Evolutionary conservation across 2,797 vertebrate genomes (phyloP), one percentile per base, ranked within the genome.

Genomic region (Menidia menidia): DNA sequence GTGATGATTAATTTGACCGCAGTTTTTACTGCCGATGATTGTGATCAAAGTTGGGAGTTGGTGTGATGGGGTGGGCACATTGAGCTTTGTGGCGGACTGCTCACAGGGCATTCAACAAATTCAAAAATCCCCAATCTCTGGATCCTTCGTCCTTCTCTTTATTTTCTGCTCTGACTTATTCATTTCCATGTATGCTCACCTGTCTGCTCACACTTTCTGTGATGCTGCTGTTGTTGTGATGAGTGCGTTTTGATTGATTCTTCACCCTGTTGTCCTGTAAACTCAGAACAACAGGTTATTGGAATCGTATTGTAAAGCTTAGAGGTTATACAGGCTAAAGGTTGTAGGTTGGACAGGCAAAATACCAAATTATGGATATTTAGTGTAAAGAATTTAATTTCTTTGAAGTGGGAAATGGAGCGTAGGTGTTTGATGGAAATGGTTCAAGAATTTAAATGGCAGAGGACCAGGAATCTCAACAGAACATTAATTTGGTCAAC

Each of bases 31-130:
- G 74, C 56, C 43, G 59, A 60, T 56, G 64, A 58, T 75, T 39
- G 65, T 81, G 78, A 65, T 58, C 78, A 64, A 10, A 13, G 25
- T 62, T 50, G 42, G 57, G 84, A 75, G 82, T 75, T 83, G 67
- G 88, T 84, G 87, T 57, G 87, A 87, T 84, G 78, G 85, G 87
- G 85, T 78, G 86, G 78, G 82, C 74, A 68, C 60, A 25, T 50
- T 54, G 61, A 87, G 77, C 56, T 15, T 66, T 42, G 66, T 83
- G 62, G 78, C 48, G 62, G 79, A 82, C 76, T 10, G 70, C 77
- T 73, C 53, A 25, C 43, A 19, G 51, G 47, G 9, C 55, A 78
- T 58, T 50, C 15, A 2, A 18, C 39, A 41, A 64, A 67, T 66
- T 45, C 77, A 61, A 64, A 64, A 42, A n/a, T 14, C 44, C 53